Base-by-base conservation (phyloP, 2,797 vertebrate genomes). In the Euthynnus affinis region DNA sequence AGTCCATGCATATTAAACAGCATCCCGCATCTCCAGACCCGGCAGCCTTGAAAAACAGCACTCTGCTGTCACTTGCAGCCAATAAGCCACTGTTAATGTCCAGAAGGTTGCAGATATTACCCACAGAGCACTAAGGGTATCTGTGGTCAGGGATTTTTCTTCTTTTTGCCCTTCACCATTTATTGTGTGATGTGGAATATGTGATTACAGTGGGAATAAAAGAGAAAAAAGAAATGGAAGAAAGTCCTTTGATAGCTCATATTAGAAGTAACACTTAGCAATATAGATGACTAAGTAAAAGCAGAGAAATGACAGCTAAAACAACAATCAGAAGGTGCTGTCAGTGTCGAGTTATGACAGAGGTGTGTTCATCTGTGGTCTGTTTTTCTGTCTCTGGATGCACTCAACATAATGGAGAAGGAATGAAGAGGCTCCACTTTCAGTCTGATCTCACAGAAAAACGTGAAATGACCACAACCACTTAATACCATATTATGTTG, bases 1-100 rank as follows among this genome's bases (percentile, higher is more conserved):
- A 93, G 76, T 65, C 83, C 90, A 92, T 94, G 92, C 91, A 95
- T 95, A 94, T 93, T 94, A 94, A 95, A 92, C 80, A 92, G 87
- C 77, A 76, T 71, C 88, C 84, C 29, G 68, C 87, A 85, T 88
- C 90, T 88, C 74, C 83, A 87, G 74, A 84, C 77, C 80, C 75
- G 40, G 74, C 64, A 70, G 88, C 78, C 84, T 88, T 80, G 83
- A 87, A 91, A 89, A 90, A 82, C 79, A 89, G 66, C 62, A 53
- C 71, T 84, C 60, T 52, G 68, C 87, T 91, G 91, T 87, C 87
- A 88, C 74, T 92, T 73, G 78, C 78, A 82, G 86, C 66, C 76
- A 84, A 80, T 82, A 73, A 88, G 82, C 76, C 67, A 46, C 74
- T 46, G 83, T 79, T 78, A 80, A 80, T 84, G 86, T 89, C 76